Evolutionary conservation across 2,888 invertebrate genomes (phyloP), one percentile per base, ranked within the genome.

Genomic region (Ochropacha duplaris): DNA sequence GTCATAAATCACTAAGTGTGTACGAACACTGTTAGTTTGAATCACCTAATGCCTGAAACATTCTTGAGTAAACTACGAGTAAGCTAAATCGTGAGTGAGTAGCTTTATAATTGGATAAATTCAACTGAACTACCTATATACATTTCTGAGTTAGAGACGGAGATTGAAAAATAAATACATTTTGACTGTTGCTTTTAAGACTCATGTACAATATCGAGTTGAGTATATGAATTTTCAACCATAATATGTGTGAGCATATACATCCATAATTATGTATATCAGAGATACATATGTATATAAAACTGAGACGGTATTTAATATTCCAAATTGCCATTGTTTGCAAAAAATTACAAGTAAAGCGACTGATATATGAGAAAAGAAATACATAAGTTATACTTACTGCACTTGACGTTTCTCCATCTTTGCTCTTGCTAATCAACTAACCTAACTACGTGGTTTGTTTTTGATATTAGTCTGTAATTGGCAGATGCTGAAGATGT

Each of bases 381-480:
- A 52, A 52, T 34, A 52, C 52, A 52, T 52, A n/a, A n/a, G n/a
- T n/a, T 52, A 34, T 52, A 31, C 31, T 51, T 51, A 51, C 19
- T 31, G 31, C 52, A 31, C 19, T 31, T n/a, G 34, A 52, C 22
- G 31, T 22, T 24, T 31, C 11, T 31, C 19, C 50, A 16, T n/a
- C 44, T 8, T 51, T 28, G 24, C 50, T 50, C 36, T 36, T 14
- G 44, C 44, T 19, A 44, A 6, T 16, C 39, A 39, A 16, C 39
- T 16, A 39, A 28, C 28, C 9, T 28, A 28, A 28, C 1, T 8
- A 16, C 5, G 4, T 39, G 5, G 8, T 31, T 31, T 6, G 1
- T 36, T 14, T 36, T 31, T 31, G n/a, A n/a, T n/a, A n/a, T n/a
- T n/a, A n/a, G n/a, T n/a, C n/a, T n/a, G n/a, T n/a, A n/a, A n/a